Evolutionary conservation across 2,113 vertebrate species (phyloP), one percentile per base, ranked within the genome.

Genomic region (Rhinoderma darwinii): DNA sequence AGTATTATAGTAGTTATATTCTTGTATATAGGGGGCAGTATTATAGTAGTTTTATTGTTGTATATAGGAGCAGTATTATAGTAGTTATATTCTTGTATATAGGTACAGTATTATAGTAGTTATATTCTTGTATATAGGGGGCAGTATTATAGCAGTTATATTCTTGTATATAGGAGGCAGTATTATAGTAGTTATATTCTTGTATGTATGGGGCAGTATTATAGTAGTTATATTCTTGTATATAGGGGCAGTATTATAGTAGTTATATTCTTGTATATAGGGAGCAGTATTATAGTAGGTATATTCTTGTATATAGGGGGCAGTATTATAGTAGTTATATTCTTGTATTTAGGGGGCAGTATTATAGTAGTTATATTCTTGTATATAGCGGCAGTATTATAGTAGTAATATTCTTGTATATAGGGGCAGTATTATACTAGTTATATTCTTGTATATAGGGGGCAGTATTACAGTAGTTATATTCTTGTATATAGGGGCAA

Each of bases 181-280:
- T 27, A 61, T 61, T 61, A 61, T 27, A 61, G 59, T 61, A 61
- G 59, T 61, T 61, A 61, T 61, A 61, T 59, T 59, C 54, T 59
- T 59, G 54, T 59, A 59, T 10, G n/a, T 59, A 59, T n/a, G 54
- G 54, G 3, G 20, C 54, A 59, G 54, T 25, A 59, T 59, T 59
- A 59, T 59, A n/a, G 54, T 59, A 59, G 20, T 59, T n/a, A 59
- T n/a, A 59, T 54, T 22, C 51, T 54, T 54, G 51, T 22, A 20
- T 7, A 54, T 54, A 54, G 51, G 20, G 51, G 51, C 4, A 54
- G 1, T 54, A 54, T 54, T 22, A 3, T n/a, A n/a, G n/a, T 54
- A 22, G 51, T 54, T 54, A 22, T 54, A 54, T 54, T 54, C 20
- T 54, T 54, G 51, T 54, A 54, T 7, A 54, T 54, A 54, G n/a